A percentile compares a stretch with the other conserved stretches of the same genome.
Evolutionary conservation across 2,113 vertebrate species (phyloP).

Genomic region (Psittacus erithacus): DNA sequence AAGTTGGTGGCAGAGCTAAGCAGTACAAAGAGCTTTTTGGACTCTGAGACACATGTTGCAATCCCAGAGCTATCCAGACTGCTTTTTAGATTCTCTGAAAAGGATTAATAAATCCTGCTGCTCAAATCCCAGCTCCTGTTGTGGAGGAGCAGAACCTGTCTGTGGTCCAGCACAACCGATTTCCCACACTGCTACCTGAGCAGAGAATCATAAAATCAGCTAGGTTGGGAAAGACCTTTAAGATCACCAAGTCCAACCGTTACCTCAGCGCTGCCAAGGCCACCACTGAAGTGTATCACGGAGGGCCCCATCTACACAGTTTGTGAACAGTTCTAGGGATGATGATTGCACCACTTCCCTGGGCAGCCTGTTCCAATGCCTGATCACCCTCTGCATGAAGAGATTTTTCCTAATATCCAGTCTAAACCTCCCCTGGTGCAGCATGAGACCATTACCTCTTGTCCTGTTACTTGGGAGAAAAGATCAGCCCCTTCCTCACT

Average conservation of each 20-base stretch:
- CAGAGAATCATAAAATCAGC: background rate
- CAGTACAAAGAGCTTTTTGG: background rate
- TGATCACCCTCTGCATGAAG: background rate
- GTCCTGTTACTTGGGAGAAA: background rate
- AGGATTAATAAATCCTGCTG: background rate
- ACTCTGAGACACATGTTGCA: background rate
- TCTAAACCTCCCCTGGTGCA: background rate
- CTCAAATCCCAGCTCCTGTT: background rate
- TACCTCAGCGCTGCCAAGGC: background rate
- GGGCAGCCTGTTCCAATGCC: background rate
- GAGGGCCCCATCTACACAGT: background rate
- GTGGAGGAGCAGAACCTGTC: background rate
- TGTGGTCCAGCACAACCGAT: background rate
- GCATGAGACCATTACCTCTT: background rate
- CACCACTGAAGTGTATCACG: background rate
- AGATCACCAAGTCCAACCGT: background rate
- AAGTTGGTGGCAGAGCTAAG: constrained; percentile 12
- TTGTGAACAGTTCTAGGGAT: background rate
- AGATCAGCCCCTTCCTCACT: background rate
- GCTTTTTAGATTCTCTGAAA: background rate
- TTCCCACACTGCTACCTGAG: background rate
- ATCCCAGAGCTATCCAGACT: background rate
- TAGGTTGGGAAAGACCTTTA: background rate
- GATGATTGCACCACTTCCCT: background rate
- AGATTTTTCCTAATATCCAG: background rate